Evolutionary conservation across 2,113 vertebrate genomes (phyloP).

Genomic region (Ciconia maguari): DNA sequence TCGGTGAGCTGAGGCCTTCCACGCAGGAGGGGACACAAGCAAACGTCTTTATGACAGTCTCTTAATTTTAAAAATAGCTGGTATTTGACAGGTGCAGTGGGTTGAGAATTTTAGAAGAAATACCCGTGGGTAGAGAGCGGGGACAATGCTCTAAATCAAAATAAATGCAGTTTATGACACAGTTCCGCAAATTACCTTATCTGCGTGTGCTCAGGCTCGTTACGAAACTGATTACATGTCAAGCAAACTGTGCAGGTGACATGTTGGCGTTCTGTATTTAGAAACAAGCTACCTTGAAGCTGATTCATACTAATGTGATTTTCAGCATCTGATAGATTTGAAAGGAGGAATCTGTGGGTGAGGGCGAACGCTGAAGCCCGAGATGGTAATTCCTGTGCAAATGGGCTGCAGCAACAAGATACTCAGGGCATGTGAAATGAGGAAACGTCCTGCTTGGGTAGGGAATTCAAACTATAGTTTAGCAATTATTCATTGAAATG

Average conservation of each 20-base stretch:
- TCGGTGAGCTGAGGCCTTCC: background rate
- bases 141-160: background rate
- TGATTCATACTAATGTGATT: constrained; percentile 56
- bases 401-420: background rate
- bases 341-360: constrained; percentile 19
- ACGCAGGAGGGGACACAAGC: background rate
- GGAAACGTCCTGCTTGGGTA: background rate
- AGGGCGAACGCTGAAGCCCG: background rate
- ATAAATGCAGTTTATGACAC: constrained; percentile 27
- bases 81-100: background rate
- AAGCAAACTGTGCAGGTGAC: constrained; percentile 31
- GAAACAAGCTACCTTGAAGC: constrained; percentile 38
- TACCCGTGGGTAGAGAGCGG: background rate
- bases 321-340: constrained; percentile 32
- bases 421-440: background rate
- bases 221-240: background rate
- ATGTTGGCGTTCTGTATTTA: background rate
- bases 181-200: constrained; percentile 33
- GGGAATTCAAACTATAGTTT: background rate
- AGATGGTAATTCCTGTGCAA: constrained; percentile 8
- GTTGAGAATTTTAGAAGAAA: background rate
- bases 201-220: constrained; percentile 32
- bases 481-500: background rate
- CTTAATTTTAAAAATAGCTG: background rate
- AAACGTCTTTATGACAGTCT: background rate